Conservation (phyloP, 2,888 invertebrate species). For the Hemaris fuciformis region DNA sequence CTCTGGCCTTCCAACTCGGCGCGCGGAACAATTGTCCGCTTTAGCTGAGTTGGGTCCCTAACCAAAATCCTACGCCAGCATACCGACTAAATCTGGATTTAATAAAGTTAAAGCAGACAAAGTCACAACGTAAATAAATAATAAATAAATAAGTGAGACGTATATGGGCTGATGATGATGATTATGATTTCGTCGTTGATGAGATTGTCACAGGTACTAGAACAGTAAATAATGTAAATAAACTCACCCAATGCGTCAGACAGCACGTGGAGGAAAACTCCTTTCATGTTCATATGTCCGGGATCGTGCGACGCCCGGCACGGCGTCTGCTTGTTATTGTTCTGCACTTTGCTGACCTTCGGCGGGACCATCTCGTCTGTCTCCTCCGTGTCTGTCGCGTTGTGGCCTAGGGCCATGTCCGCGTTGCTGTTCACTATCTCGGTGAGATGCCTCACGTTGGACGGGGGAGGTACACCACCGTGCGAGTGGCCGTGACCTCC, state of each 20-base stretch:
- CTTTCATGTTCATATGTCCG: conserved; percentile 98
- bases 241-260: conserved; percentile 95
- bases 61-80: too few species aligned
- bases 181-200: too few species aligned
- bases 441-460: conserved; percentile 71
- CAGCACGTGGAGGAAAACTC: conserved; percentile 99
- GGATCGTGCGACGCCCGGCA: conserved; percentile 71
- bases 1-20: too few species aligned
- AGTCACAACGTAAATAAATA: too few species aligned
- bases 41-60: too few species aligned
- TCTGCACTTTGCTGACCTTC: conserved; percentile 49
- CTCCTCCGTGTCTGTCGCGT: conserved; percentile 68
- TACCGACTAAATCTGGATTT: too few species aligned
- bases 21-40: too few species aligned
- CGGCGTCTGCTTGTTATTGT: conserved; percentile 67
- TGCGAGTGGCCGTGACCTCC: conserved; percentile 86
- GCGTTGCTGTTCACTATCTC: conserved; percentile 76
- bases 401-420: conserved; percentile 71
- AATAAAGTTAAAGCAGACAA: too few species aligned
- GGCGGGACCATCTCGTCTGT: conserved; percentile 75
- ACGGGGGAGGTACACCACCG: conserved; percentile 77
- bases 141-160: too few species aligned
- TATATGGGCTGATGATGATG: too few species aligned
- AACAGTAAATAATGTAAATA: conserved; percentile 24
- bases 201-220: too few species aligned